phyloP scores from a whole-genome alignment of 2,797 vertebrate genomes.

The Echeneis naucrates region DNA sequence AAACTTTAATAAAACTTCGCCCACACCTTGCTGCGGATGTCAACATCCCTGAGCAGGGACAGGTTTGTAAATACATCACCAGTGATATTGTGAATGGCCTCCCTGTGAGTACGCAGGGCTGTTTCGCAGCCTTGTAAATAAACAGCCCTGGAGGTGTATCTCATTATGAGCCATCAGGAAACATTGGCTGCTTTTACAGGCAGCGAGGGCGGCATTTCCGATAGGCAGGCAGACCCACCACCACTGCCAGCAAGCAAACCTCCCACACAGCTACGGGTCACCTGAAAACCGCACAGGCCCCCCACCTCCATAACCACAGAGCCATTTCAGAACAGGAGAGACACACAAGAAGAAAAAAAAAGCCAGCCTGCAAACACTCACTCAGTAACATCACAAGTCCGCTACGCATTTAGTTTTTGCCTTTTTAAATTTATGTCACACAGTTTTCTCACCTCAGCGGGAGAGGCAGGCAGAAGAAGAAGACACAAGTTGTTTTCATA shows the following conservation, averaged over 20 bases:
- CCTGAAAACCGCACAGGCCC: slow-evolving; percentile 67
- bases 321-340: slow-evolving; percentile 52
- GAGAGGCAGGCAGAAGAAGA: neutral
- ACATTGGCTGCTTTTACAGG: slow-evolving; percentile 73
- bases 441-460: neutral
- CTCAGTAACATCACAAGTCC: slow-evolving; percentile 10
- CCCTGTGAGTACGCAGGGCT: slow-evolving; percentile 69
- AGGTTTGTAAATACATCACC: slow-evolving; percentile 53
- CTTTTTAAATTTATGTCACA: slow-evolving; percentile 8
- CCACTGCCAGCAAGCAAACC: slow-evolving; percentile 65
- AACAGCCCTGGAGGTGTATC: slow-evolving; percentile 73
- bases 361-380: slow-evolving; percentile 10
- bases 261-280: slow-evolving; percentile 76
- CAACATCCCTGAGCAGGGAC: slow-evolving; percentile 31
- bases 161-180: slow-evolving; percentile 69
- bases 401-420: neutral
- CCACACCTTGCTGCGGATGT: slow-evolving; percentile 29
- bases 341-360: slow-evolving; percentile 23
- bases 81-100: slow-evolving; percentile 55
- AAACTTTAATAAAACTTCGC: slow-evolving; percentile 24
- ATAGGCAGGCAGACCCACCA: slow-evolving; percentile 65
- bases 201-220: slow-evolving; percentile 68
- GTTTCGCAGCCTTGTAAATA: slow-evolving; percentile 73
- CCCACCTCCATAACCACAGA: slow-evolving; percentile 56
- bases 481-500: neutral